Percentiles rank a stretch among this genome's conserved stretches.
These are phyloP conservation scores for Pseudomugil tenellus DNA, from an alignment of 2,797 vertebrate genomes.

Conservation along the genomic window DNA sequence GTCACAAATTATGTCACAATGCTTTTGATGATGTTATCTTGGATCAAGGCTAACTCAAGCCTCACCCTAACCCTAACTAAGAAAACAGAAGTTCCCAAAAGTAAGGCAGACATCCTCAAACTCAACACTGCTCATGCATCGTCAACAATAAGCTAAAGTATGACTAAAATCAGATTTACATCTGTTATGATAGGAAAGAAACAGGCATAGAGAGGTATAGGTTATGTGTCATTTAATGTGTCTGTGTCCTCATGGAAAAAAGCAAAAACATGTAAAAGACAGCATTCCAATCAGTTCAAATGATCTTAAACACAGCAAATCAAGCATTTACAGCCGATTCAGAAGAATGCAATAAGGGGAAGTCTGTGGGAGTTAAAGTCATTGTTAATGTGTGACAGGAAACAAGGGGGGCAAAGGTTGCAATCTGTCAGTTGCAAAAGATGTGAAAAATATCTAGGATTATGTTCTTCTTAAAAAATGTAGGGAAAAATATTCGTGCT, in stretches of 20 bases:
- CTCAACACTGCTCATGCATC: background rate
- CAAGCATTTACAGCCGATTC: slow-evolving; percentile 9
- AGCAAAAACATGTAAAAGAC: background rate
- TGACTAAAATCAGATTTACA: background rate
- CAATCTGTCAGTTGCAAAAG: slow-evolving; percentile 9
- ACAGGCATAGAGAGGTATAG: background rate
- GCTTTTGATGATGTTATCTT: background rate
- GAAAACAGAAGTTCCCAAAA: too few species aligned
- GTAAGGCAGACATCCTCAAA: background rate
- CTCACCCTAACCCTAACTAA: background rate
- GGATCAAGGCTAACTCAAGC: background rate
- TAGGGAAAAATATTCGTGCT: too few species aligned
- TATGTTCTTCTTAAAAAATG: slow-evolving; percentile 16
- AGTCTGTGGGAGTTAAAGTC: background rate
- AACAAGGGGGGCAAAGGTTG: slow-evolving; percentile 1
- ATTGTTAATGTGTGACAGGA: slow-evolving; percentile 1
- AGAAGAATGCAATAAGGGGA: slow-evolving; percentile 5
- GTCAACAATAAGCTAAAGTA: background rate
- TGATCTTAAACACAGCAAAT: slow-evolving; percentile 9
- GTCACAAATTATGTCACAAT: background rate
- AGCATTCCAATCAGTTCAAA: background rate
- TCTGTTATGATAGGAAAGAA: background rate
- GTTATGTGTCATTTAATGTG: background rate
- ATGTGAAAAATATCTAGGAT: slow-evolving; percentile 32
- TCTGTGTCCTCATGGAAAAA: background rate